These are phyloP conservation scores for Congeria kusceri DNA, from an alignment of 2,888 invertebrate genomes.

Conservation along the genomic window DNA sequence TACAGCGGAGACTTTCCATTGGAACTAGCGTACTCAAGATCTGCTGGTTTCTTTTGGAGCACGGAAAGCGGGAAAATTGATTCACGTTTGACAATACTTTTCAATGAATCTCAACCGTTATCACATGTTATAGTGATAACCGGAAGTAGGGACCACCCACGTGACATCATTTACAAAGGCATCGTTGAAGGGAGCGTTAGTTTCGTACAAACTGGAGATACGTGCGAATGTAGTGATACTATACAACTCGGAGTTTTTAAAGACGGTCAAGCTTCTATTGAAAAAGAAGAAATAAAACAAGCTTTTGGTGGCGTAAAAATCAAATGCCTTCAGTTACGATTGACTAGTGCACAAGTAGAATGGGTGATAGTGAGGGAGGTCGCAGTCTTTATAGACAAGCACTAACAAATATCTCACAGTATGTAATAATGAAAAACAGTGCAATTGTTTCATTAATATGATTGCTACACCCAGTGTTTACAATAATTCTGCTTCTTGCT, in stretches of 20 bases:
- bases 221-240: conserved; percentile 64
- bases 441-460: no score
- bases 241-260: conserved; percentile 69
- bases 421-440: no score
- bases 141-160: conserved; percentile 75
- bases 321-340: conserved; percentile 82
- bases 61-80: conserved; percentile 73
- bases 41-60: conserved; percentile 85
- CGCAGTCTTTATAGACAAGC: conserved; percentile 75
- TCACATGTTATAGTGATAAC: conserved; percentile 80
- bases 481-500: no score
- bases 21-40: conserved; percentile 80
- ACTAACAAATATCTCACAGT: no score
- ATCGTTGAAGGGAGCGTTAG: conserved; percentile 75
- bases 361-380: conserved; percentile 85
- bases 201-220: conserved; percentile 40
- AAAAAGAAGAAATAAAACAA: conserved; percentile 65
- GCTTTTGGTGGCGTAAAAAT: conserved; percentile 72
- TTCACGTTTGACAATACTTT: conserved; percentile 81
- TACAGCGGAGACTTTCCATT: conserved; percentile 81
- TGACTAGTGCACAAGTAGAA: conserved; percentile 79
- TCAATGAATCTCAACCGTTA: conserved; percentile 76
- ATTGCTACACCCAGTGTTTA: no score
- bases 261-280: conserved; percentile 74
- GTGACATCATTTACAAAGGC: conserved; percentile 77